Base-by-base conservation (phyloP, 2,888 invertebrate species). In the Schizotus pectinicornis region DNA sequence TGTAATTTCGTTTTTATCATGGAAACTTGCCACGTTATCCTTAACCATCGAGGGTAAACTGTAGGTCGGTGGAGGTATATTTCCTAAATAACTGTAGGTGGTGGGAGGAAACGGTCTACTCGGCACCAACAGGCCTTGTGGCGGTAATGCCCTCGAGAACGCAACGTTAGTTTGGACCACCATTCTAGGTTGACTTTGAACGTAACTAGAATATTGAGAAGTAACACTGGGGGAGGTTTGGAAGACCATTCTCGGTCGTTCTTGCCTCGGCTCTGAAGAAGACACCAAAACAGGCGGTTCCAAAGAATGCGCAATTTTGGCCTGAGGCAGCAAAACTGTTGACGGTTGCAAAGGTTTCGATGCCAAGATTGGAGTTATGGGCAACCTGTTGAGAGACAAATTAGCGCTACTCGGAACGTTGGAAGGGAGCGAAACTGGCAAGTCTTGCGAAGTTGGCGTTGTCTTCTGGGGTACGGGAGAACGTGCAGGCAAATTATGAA, bases 361-460 rank as follows among this genome's bases (percentile, higher is more conserved):
- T 66, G 84, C 84, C 67, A 86, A 77, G 22, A 86, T 82, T 35
- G 86, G 83, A 14, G 85, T 83, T 37, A 85, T 83, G 30, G 86
- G 85, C 56, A 86, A 75, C 42, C 86, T 76, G 68, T 82, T 85
- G 56, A 84, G 81, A 70, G 83, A 81, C 53, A 82, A 72, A 49
- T 53, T 64, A 7, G 64, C 59, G 3, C 65, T 63, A 39, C 67
- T 70, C 8, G 72, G 45, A 34, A 60, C 22, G 22, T 22, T 22
- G 3, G 22, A 45, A 9, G 65, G 43, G 22, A 67, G 43, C n/a
- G 60, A 46, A 57, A 64, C 63, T 1, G 69, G 62, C 14, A 69
- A 64, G 11, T 56, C 62, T 11, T 63, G 65, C 43, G 67, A 70
- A n/a, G 67, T 59, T 22, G 72, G 72, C 11, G 71, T 65, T 2